These are phyloP conservation scores for Glyphotaelius pellucidus DNA, from an alignment of 2,888 invertebrate species.

Conservation along the genomic window DNA sequence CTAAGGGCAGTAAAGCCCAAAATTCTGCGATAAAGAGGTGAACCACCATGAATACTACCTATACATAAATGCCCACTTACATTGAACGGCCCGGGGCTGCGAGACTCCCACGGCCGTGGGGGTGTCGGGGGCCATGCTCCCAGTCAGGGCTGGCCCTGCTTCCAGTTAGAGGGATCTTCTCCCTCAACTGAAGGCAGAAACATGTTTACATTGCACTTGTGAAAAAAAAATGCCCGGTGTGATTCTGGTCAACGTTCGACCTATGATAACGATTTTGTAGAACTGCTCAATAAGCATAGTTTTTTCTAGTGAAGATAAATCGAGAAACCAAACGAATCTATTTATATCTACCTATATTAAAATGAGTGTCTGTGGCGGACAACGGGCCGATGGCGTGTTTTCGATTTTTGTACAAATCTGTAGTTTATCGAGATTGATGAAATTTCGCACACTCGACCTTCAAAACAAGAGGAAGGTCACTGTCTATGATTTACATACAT, in stretches of 20 bases:
- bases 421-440: too few species aligned
- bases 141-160: background rate
- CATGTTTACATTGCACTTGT: conserved; percentile 23
- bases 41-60: background rate
- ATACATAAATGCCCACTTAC: conserved; percentile 25
- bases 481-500: too few species aligned
- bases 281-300: background rate
- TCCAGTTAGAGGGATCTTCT: conserved; percentile 12
- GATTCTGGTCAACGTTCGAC: background rate
- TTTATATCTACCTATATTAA: background rate
- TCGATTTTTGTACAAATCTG: too few species aligned
- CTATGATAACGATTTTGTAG: background rate
- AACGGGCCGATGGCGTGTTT: too few species aligned
- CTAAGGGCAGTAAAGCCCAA: background rate
- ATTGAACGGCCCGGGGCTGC: background rate
- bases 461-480: too few species aligned
- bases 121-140: background rate
- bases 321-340: background rate
- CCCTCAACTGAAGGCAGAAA: conserved; percentile 32
- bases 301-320: background rate
- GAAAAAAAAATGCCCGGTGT: background rate
- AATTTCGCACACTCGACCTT: too few species aligned
- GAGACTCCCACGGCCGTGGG: background rate
- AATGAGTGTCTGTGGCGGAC: too few species aligned
- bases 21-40: background rate